Evolutionary conservation across 2,888 invertebrate genomes (phyloP).

Genomic region (Belgica antarctica): DNA sequence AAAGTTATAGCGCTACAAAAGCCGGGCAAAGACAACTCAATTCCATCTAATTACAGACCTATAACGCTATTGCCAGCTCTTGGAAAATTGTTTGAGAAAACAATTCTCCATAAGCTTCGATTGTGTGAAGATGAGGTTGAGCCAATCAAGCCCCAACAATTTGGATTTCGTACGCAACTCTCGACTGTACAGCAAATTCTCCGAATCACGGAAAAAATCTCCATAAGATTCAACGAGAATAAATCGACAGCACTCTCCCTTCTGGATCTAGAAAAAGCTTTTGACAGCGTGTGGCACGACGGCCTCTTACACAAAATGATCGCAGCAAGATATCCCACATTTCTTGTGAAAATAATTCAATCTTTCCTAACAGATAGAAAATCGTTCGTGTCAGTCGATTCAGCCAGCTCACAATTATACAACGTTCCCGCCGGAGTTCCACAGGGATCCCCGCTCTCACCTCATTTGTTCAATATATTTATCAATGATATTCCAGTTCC

Average conservation of each 20-base stretch:
- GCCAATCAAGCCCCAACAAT: conserved; percentile 47
- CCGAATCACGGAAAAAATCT: conserved; percentile 47
- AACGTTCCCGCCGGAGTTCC: conserved; percentile 48
- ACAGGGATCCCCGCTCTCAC: conserved; percentile 47
- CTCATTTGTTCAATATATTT: conserved; percentile 46
- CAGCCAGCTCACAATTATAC: conserved; percentile 40
- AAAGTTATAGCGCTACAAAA: conserved; percentile 47
- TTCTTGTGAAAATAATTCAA: conserved; percentile 46
- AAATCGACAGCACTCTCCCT: conserved; percentile 47
- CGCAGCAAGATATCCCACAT: conserved; percentile 45
- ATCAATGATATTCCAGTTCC: conserved; percentile 46
- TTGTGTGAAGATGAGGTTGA: conserved; percentile 42
- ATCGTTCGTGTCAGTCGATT: conserved; percentile 47
- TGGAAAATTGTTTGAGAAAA: conserved; percentile 47
- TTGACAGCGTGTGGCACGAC: conserved; percentile 50
- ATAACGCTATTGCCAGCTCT: conserved; percentile 47
- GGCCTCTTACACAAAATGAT: conserved; percentile 48
- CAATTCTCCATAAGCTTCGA: conserved; percentile 45
- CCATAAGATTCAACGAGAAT: conserved; percentile 47
- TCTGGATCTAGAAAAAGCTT: conserved; percentile 49
- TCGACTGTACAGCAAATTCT: conserved; percentile 48
- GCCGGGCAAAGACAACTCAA: conserved; percentile 46
- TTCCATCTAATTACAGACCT: conserved; percentile 47
- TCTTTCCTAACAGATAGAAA: conserved; percentile 47
- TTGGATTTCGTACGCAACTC: conserved; percentile 48